Evolutionary conservation across 2,888 invertebrate species (phyloP).

Genomic region (Deilephila elpenor): DNA sequence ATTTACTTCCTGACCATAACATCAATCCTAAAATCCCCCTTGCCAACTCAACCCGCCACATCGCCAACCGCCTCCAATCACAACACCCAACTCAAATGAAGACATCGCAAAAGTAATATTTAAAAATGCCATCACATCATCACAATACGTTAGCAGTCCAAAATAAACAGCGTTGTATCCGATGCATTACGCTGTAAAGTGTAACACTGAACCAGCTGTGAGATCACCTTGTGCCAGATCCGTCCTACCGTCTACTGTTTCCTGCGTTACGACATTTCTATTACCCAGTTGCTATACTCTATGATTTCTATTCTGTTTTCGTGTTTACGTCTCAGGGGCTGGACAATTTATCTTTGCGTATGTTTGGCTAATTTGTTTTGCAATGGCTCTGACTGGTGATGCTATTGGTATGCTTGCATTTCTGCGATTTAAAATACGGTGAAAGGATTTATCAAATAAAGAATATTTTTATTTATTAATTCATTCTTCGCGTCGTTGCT

Average conservation of each 20-base stretch:
- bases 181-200: conserved; percentile 48
- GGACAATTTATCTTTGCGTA: background rate
- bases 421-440: background rate
- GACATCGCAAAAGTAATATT: conserved; percentile 36
- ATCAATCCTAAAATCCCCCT: background rate
- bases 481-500: no score
- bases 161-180: conserved; percentile 63
- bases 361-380: background rate
- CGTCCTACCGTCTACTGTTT: conserved; percentile 50
- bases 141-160: conserved; percentile 45
- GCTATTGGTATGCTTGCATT: background rate
- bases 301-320: conserved; percentile 26
- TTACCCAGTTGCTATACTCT: conserved; percentile 31
- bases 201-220: conserved; percentile 60
- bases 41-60: background rate
- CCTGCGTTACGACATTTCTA: conserved; percentile 54
- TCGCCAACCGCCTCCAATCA: no score
- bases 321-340: background rate
- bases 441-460: background rate
- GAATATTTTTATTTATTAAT: no score
- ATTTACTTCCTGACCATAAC: no score
- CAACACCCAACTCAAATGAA: background rate
- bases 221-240: conserved; percentile 70
- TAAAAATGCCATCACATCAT: background rate
- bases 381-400: background rate